Conservation (phyloP, 2,888 invertebrate species). For the Saturnia japonica region DNA sequence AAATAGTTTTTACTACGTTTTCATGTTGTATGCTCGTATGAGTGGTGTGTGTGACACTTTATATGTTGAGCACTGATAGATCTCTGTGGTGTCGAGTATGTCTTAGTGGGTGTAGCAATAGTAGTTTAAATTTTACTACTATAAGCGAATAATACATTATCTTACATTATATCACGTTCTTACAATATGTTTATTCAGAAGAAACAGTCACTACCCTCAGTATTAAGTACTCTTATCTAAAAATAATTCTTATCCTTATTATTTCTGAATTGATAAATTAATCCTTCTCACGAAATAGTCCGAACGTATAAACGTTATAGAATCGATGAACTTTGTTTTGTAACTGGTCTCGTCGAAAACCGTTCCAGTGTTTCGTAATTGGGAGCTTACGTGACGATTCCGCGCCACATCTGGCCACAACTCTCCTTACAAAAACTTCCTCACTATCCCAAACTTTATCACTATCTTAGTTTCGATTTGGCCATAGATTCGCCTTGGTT, state of each 20-base stretch:
- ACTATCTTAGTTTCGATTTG: slow-evolving; percentile 72
- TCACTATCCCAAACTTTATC: slow-evolving; percentile 71
- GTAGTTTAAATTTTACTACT: too few species aligned
- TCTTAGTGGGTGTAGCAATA: too few species aligned
- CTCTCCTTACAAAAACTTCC: slow-evolving; percentile 67
- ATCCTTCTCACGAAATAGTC: slow-evolving; percentile 39
- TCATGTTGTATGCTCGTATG: too few species aligned
- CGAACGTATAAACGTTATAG: slow-evolving; percentile 66
- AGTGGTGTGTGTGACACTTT: too few species aligned
- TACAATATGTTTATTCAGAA: neutral
- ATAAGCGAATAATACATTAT: neutral
- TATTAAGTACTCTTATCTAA: neutral
- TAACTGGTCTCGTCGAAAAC: slow-evolving; percentile 62
- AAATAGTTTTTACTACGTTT: too few species aligned
- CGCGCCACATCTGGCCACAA: slow-evolving; percentile 69
- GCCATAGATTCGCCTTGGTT: slow-evolving; percentile 50
- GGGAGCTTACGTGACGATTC: slow-evolving; percentile 79
- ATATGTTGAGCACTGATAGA: too few species aligned
- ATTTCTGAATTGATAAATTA: slow-evolving; percentile 32
- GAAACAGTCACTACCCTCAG: neutral
- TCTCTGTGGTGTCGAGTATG: too few species aligned
- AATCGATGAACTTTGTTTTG: slow-evolving; percentile 74
- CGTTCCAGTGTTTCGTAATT: slow-evolving; percentile 78
- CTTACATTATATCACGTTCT: neutral
- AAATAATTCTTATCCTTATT: neutral